Conservation (phyloP, 2,888 invertebrate species). For the Myopa tessellatipennis region DNA sequence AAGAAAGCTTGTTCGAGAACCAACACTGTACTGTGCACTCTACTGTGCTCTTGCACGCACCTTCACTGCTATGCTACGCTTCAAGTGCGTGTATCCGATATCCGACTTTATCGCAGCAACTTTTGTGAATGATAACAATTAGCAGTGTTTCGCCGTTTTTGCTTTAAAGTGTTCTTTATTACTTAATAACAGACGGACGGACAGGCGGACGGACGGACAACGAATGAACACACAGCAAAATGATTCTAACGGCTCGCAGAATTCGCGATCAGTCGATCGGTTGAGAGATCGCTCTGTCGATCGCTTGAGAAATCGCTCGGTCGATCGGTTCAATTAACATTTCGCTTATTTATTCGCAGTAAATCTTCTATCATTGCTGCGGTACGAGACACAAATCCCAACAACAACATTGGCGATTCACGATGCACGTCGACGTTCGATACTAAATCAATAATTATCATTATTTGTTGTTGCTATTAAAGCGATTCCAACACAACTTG, state of each 20-base stretch:
- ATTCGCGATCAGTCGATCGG: background rate
- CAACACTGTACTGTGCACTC: too few species aligned
- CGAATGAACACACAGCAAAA: too few species aligned
- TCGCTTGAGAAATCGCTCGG: background rate
- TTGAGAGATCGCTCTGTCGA: background rate
- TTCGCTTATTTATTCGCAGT: slow-evolving; percentile 47
- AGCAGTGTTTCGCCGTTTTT: background rate
- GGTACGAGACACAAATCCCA: background rate
- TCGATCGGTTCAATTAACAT: slow-evolving; percentile 31
- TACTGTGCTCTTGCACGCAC: too few species aligned
- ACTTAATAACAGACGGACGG: background rate
- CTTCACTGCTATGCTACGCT: background rate
- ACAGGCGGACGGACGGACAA: too few species aligned
- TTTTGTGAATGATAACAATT: background rate
- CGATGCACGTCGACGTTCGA: background rate
- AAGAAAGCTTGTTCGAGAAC: too few species aligned
- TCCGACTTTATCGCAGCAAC: background rate
- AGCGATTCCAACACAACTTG: slow-evolving; percentile 13
- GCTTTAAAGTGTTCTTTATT: slow-evolving; percentile 2
- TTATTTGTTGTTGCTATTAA: background rate
- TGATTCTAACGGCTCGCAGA: background rate
- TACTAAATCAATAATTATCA: slow-evolving; percentile 29
- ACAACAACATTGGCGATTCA: background rate
- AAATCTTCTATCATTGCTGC: slow-evolving; percentile 45
- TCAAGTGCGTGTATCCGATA: background rate